Evolutionary conservation across 2,888 invertebrate species (phyloP).

Genomic region (Eucera pruinosa): DNA sequence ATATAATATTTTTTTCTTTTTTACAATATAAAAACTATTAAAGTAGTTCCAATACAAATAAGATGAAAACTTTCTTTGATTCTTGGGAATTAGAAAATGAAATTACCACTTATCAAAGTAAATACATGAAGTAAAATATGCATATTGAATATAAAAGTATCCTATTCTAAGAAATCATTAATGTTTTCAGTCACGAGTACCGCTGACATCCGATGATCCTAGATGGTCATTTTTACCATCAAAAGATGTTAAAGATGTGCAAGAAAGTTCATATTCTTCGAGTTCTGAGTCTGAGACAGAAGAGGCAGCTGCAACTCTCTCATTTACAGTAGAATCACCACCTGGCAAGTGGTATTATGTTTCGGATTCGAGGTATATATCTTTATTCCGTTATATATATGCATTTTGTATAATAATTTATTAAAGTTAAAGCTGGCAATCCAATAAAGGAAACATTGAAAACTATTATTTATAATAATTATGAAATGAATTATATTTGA

Average conservation of each 20-base stretch:
- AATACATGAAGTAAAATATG: not conserved
- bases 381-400: no score
- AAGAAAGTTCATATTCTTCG: slow-evolving; percentile 73
- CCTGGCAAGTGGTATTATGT: slow-evolving; percentile 96
- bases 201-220: slow-evolving; percentile 87
- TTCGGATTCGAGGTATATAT: slow-evolving; percentile 91
- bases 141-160: not conserved
- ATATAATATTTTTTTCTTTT: no score
- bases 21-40: no score
- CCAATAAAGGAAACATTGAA: not conserved
- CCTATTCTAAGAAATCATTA: no score
- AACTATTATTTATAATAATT: not conserved
- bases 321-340: slow-evolving; percentile 85
- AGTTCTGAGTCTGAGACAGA: slow-evolving; percentile 84
- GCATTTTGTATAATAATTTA: no score
- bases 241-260: slow-evolving; percentile 78
- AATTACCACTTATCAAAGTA: not conserved
- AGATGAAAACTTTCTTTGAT: not conserved
- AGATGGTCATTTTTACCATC: slow-evolving; percentile 90
- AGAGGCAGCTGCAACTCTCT: slow-evolving; percentile 80
- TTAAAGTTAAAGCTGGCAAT: not conserved
- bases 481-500: not conserved
- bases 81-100: no score
- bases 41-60: no score
- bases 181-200: slow-evolving; percentile 84